Conservation (phyloP, 92 coral and sea anemone species). For the Bergia sp. region DNA sequence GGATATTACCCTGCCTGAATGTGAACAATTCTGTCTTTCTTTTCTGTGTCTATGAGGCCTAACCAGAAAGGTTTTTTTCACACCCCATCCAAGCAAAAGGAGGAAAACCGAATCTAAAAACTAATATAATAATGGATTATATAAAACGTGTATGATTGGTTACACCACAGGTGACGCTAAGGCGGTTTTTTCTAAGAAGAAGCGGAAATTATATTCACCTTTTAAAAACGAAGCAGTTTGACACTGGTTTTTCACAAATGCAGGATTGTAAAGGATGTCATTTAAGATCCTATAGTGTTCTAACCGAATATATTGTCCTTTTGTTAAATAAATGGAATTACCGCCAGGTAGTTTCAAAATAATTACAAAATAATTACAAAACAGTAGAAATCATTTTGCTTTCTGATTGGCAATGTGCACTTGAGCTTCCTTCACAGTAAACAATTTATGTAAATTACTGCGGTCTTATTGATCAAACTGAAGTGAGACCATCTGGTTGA, state of each 20-base stretch:
- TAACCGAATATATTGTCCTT: neutral
- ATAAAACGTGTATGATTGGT: neutral
- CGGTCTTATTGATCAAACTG: neutral
- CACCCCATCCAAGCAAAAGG: no score
- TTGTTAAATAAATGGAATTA: neutral
- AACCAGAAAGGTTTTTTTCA: no score
- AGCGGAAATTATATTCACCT: neutral
- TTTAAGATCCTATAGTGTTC: neutral
- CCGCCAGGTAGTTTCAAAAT: neutral
- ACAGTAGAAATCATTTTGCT: neutral
- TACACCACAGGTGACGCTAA: neutral
- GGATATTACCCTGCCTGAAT: neutral
- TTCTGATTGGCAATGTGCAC: neutral
- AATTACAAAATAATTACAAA: no score
- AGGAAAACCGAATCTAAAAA: neutral
- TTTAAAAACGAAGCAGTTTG: neutral
- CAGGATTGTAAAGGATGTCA: neutral
- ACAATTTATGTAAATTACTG: neutral
- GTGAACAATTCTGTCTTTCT: neutral
- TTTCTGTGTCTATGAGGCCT: neutral
- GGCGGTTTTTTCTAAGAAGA: neutral
- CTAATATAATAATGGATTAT: neutral
- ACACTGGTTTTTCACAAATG: neutral
- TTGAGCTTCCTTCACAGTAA: neutral
- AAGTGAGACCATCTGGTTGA: neutral